A percentile compares a stretch with the other conserved stretches of the same genome.
Conservation (phyloP, 2,888 invertebrate genomes). For the Melanostoma scalare region DNA sequence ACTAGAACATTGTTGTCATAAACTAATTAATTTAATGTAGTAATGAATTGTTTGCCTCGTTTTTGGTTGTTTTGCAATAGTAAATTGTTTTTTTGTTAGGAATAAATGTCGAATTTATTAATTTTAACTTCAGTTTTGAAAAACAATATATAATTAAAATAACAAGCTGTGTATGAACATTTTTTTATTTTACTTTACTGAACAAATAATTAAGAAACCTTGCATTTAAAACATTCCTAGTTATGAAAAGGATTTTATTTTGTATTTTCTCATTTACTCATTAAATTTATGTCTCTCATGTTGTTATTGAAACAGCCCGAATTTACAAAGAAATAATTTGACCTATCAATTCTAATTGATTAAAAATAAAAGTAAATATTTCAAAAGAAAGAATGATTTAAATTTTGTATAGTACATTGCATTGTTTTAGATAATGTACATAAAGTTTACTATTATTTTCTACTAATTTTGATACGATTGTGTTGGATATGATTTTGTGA, state of each 20-base stretch:
- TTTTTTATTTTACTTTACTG: neutral
- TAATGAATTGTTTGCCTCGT: neutral
- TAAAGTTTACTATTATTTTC: no score
- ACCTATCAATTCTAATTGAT: no score
- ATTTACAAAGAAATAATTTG: neutral
- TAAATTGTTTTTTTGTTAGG: slow-evolving; percentile 27
- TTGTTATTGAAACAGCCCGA: neutral
- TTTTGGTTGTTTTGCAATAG: slow-evolving; percentile 43
- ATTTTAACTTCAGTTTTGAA: neutral
- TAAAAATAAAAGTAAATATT: no score
- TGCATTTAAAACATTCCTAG: slow-evolving; percentile 73
- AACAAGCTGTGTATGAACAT: neutral
- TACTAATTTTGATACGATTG: no score
- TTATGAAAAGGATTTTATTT: slow-evolving; percentile 46
- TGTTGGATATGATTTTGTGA: no score
- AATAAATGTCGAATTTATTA: slow-evolving; percentile 28
- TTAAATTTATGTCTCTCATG: neutral
- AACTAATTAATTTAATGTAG: neutral
- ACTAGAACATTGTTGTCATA: no score
- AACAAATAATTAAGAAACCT: slow-evolving; percentile 50
- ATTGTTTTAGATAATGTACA: no score
- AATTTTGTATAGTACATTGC: no score
- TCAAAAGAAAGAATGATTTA: no score
- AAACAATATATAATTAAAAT: slow-evolving; percentile 9
- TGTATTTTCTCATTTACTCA: neutral